These are phyloP conservation scores for Bos javanicus DNA, from an alignment of 2,113 vertebrate species.

Conservation along the genomic window DNA sequence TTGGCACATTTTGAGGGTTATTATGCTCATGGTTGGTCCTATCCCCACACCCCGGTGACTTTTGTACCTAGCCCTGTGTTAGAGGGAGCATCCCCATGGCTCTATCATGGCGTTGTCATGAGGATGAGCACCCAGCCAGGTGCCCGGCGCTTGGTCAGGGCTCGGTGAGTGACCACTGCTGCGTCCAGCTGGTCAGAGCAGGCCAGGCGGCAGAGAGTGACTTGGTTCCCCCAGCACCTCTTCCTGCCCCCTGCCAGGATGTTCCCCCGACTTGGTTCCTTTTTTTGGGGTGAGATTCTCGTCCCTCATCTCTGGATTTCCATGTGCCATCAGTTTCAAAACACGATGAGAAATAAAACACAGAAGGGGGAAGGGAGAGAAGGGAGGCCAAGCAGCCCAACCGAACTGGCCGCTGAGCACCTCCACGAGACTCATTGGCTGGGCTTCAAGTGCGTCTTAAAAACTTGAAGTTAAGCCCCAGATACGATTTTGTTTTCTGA, in stretches of 20 bases:
- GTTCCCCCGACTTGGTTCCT: neutral
- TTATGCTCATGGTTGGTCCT: neutral
- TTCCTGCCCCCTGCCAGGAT: neutral
- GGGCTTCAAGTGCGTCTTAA: neutral
- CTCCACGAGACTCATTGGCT: neutral
- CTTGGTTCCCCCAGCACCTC: neutral
- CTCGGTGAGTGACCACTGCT: neutral
- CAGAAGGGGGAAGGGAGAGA: neutral
- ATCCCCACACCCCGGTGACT: fast-evolving
- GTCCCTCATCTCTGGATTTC: neutral
- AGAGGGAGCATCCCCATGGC: neutral
- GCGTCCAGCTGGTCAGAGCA: neutral
- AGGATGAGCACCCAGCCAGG: neutral
- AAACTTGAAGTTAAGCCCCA: neutral
- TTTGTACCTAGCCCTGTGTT: neutral
- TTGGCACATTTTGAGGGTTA: neutral
- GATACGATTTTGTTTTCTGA: neutral
- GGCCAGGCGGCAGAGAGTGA: neutral
- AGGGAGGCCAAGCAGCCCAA: neutral
- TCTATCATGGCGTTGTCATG: neutral
- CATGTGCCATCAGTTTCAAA: neutral
- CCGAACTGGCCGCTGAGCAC: neutral
- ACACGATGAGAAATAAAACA: neutral
- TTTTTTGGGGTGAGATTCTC: neutral
- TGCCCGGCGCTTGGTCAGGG: neutral